phyloP scores from a whole-genome alignment of 2,113 vertebrate genomes.

The Shinisaurus crocodilurus region DNA sequence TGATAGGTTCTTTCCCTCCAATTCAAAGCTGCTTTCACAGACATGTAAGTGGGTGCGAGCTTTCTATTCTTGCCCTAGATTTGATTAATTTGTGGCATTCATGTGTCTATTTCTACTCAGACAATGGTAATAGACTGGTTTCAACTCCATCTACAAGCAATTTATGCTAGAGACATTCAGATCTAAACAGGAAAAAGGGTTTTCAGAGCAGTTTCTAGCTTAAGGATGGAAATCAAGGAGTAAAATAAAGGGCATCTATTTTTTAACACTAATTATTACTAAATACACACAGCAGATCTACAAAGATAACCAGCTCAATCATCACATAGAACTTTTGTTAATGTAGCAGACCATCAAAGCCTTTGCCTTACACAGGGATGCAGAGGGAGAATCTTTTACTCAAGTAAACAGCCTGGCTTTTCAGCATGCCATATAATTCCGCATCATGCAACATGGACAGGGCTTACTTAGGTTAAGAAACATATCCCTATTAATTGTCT shows the following conservation, averaged over 20 bases:
- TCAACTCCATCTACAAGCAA: constrained; percentile 86
- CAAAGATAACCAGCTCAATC: constrained; percentile 8
- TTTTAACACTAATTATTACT: constrained; percentile 42
- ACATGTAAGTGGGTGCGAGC: constrained; percentile 77
- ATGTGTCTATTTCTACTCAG: constrained; percentile 77
- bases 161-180: constrained; percentile 80
- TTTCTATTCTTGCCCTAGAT: constrained; percentile 84
- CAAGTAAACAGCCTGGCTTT: neutral
- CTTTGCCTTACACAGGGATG: neutral
- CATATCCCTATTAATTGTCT: neutral
- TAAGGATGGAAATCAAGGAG: constrained; percentile 37
- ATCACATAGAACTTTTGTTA: neutral
- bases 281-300: constrained; percentile 13
- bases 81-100: constrained; percentile 95
- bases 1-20: constrained; percentile 79
- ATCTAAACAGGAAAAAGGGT: constrained; percentile 62
- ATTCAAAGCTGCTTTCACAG: constrained; percentile 79
- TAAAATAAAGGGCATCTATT: neutral
- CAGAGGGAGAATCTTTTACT: neutral
- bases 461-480: neutral
- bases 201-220: constrained; percentile 57
- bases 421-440: neutral
- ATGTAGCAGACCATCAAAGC: neutral
- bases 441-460: neutral
- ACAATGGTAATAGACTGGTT: constrained; percentile 89